Base-by-base conservation (phyloP, 2,113 vertebrate species). In the Tylochromis polylepis region DNA sequence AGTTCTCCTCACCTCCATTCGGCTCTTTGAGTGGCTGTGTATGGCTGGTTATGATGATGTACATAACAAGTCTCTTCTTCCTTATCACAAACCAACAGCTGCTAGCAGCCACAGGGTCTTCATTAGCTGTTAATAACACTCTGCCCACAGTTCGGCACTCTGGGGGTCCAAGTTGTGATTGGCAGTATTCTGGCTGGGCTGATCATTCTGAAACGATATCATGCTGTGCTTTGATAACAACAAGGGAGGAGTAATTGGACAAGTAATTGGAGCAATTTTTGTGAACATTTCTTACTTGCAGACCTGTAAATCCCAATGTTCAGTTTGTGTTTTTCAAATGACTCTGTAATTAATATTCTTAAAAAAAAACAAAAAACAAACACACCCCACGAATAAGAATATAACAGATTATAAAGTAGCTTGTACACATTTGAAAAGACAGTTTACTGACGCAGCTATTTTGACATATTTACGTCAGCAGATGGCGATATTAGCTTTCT, bases 401-500 rank as follows among this genome's bases (percentile, higher is more conserved):
- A 24, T 5, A 80, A 18, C 38, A 58, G 4, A 8, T 34, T 22
- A 49, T 20, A 6, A 11, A 15, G 53, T 11, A 11, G 8, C 49
- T 53, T 55, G 9, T n/a, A 55, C 53, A n/a, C 9, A 10, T 55
- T 55, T 53, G 18, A 20, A 20, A 53, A 8, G 7, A 20, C 8
- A n/a, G 18, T 67, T 65, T 65, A 4, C 15, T 51, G 29, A 8
- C 6, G 8, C 20, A 65, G 51, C 29, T 85, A 83, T 79, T 87
- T 75, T 91, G 24, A 31, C 77, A 38, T 31, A 1, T 1, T 85
- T 18, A 11, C 24, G 60, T 60, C 93, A 90, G 87, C 67, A 95
- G 95, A 62, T 94, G 93, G 88, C 81, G 29, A 29, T 81, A 78
- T 91, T 85, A 27, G 55, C 79, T 88, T 85, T 85, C 67, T 83